Evolutionary conservation across 1,140 invertebrate genomes (phyloP), one percentile per base, ranked within the genome.

Genomic region (Rhopalosiphum padi): DNA sequence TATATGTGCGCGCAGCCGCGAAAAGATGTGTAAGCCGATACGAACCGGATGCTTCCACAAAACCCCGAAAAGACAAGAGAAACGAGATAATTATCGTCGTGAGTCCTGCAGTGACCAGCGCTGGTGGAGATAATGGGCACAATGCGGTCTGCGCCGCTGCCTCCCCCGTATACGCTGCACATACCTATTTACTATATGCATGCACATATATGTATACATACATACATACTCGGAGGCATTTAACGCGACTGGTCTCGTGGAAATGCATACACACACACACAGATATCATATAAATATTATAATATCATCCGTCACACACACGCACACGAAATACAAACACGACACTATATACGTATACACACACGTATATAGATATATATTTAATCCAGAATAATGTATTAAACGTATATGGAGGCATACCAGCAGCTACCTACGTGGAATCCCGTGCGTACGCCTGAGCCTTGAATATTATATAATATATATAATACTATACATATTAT

Each of bases 71-170:
- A 93, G 91, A 93, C 91, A 93, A 93, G 91, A 93, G 91, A 93
- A 93, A 93, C 91, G 91, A 93, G 91, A 93, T 93, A 93, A 93
- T 93, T 93, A 93, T 93, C 91, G 82, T 55, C 82, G 82, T 30
- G 48, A 83, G 77, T 92, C 68, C 91, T 77, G 60, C 60, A 83
- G 77, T 85, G 91, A 53, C 77, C 91, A 92, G 91, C 87, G 22
- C 25, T n/a, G 85, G n/a, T 46, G 25, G 43, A 83, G 90, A 91
- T 91, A 91, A 92, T 85, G 48, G 46, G 48, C 82, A 92, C 91
- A 92, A 92, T 92, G 91, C 30, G 30, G 60, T 77, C n/a, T 77
- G 60, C 15, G 82, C 18, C 82, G 30, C 53, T 22, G 91, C 48
- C 91, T 92, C 48, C 91, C 77, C 91, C 43, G 37, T 51, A 35